These are phyloP conservation scores for Andricus quercusramuli DNA, from an alignment of 2,888 invertebrate genomes.

Conservation along the genomic window DNA sequence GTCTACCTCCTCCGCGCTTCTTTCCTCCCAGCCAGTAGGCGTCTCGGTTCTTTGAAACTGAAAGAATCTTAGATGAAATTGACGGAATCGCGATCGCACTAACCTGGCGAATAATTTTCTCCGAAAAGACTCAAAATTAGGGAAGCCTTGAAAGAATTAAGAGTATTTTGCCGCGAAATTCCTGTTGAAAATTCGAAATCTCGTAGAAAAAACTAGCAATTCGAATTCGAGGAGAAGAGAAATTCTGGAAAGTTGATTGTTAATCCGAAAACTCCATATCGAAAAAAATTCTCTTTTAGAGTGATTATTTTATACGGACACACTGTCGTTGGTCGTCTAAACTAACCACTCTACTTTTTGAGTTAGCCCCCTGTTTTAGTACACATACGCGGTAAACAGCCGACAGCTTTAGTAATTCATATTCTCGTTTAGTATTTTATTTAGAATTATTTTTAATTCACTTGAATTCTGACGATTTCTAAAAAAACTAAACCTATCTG, in stretches of 20 bases:
- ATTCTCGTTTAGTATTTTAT: too few species aligned
- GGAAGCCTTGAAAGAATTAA: background rate
- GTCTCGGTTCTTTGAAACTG: conserved; percentile 12
- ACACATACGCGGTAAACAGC: too few species aligned
- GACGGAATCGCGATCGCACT: conserved; percentile 12
- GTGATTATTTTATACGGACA: too few species aligned
- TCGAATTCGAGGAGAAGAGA: background rate
- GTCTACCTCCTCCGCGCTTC: conserved; percentile 35
- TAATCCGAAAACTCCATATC: too few species aligned
- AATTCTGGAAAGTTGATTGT: background rate
- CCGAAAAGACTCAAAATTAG: background rate
- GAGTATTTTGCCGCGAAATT: conserved; percentile 7
- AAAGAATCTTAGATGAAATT: conserved; percentile 24
- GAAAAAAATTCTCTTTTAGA: too few species aligned
- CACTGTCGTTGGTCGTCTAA: too few species aligned
- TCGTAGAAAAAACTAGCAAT: conserved; percentile 9
- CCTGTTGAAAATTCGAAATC: background rate
- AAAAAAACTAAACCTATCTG: too few species aligned
- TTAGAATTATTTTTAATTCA: too few species aligned
- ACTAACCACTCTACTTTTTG: too few species aligned
- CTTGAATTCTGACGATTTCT: too few species aligned
- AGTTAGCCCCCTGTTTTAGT: too few species aligned
- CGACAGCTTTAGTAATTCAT: too few species aligned
- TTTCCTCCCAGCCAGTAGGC: conserved; percentile 31
- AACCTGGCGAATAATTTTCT: conserved; percentile 24